Base-by-base conservation (phyloP, 2,888 invertebrate genomes). In the Sesia bembeciformis region DNA sequence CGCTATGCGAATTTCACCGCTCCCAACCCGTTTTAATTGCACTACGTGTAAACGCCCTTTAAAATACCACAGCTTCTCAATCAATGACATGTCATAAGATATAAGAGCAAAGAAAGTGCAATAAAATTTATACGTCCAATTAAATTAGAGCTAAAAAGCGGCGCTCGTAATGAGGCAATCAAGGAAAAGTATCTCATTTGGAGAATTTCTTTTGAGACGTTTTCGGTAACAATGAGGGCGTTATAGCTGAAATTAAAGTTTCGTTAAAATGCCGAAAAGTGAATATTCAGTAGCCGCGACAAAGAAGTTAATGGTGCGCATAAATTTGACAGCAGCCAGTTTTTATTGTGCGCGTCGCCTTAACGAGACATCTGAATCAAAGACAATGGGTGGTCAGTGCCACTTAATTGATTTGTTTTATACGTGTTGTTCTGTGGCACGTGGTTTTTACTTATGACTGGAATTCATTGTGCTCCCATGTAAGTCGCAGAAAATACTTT, bases 291-390 rank as follows among this genome's bases (percentile, higher is more conserved):
- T 58, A 60, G 57, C 54, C 51, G 73, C 71, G 68, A 68, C 73
- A 72, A 73, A 70, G 72, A 71, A 66, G 64, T 75, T 81, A 80
- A 83, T 80, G 78, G 70, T 68, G 67, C 65, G 72, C 73, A 82
- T 83, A 82, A 84, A 81, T 82, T 79, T 77, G 74, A 79, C 65
- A 61, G 67, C 66, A 68, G 63, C 70, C 68, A 65, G 78, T 76
- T 82, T 77, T 72, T 68, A 59, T 61, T 62, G 23, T 46, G 57
- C 54, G 57, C 62, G 68, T 70, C 64, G 61, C 63, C 64, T 76
- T 84, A 84, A 84, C 74, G 78, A 84, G 79, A 78, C 76, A 68
- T 72, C 76, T 77, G 78, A 78, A 78, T 78, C 72, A 77, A 75
- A 74, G 64, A 81, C 81, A 84, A 84, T 81, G 81, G 80, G 78